Conservation (phyloP, 2,888 invertebrate species). For the Eupithecia insigniata region DNA sequence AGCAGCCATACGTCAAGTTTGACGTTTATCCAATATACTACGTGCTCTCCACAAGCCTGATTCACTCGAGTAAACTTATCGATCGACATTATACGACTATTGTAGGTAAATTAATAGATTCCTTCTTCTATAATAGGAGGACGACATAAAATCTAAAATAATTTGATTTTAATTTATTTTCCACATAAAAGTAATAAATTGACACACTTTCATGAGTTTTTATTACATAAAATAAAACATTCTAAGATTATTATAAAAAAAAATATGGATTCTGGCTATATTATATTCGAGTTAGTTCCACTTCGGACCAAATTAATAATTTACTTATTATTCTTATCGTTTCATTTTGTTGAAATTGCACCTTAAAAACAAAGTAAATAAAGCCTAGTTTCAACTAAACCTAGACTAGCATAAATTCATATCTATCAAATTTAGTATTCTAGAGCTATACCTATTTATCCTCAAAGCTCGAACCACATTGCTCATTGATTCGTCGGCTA, state of each 20-base stretch:
- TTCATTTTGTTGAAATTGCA: neutral
- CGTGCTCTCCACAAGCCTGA: conserved; percentile 64
- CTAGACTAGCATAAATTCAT: neutral
- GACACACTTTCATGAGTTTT: neutral
- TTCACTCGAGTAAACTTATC: conserved; percentile 15
- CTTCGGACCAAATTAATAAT: no score
- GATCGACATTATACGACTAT: neutral
- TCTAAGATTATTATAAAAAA: neutral
- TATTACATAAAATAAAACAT: neutral
- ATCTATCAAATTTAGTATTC: neutral
- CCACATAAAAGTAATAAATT: neutral
- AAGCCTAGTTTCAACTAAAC: neutral
- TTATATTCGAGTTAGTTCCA: no score
- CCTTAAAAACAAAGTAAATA: neutral
- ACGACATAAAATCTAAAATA: neutral
- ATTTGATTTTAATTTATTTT: neutral
- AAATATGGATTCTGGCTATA: no score
- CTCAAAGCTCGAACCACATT: conserved; percentile 9
- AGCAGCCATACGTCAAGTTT: conserved; percentile 75
- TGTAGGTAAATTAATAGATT: neutral
- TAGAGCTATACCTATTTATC: neutral
- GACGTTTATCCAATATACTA: conserved; percentile 81
- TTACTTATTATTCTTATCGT: neutral
- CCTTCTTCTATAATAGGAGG: neutral
- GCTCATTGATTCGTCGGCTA: conserved; percentile 13